Evolutionary conservation across 2,113 vertebrate species (phyloP), one percentile per base, ranked within the genome.

Genomic region (Syngnathus typhle): DNA sequence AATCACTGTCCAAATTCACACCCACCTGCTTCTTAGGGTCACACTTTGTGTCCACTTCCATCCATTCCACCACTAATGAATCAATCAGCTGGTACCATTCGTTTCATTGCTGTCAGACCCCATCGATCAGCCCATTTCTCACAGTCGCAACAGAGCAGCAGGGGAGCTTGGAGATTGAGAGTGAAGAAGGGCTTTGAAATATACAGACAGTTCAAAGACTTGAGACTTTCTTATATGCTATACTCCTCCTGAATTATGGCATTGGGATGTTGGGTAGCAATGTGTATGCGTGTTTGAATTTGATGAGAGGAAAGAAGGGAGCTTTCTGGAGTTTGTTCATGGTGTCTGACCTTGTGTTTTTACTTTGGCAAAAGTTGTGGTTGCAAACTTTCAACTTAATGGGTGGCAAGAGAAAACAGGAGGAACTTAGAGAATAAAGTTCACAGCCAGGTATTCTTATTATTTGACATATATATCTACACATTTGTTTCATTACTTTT

Each of bases 81-180:
- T 88, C 85, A 86, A 84, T 87, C 81, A 81, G 84, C 80, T 74
- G 83, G 73, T 84, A 83, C 84, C 82, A 82, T 87, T 84, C 76
- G 81, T 87, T 81, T 83, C 64, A 65, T 44, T 77, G 75, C 87
- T 87, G 88, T 88, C 90, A 88, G 77, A 76, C 19, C 64, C 74
- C 72, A 89, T 89, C 70, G 84, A 89, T 89, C 88, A 87, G 83
- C 73, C 70, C 65, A 60, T 69, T 76, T 65, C 72, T 54, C 68
- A 59, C 54, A 51, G 49, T 72, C 76, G 78, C 70, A 64, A 43
- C 70, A 69, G 67, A 86, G 61, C 82, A 84, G 80, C 69, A 43
- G 80, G 84, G 75, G 74, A 66, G 71, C 72, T 58, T 65, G 56
- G 49, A 74, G 66, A 74, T 43, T 12, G 61, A 67, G 80, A 52